phyloP scores from a whole-genome alignment of 2,888 invertebrate species.

The Acleris holmiana region DNA sequence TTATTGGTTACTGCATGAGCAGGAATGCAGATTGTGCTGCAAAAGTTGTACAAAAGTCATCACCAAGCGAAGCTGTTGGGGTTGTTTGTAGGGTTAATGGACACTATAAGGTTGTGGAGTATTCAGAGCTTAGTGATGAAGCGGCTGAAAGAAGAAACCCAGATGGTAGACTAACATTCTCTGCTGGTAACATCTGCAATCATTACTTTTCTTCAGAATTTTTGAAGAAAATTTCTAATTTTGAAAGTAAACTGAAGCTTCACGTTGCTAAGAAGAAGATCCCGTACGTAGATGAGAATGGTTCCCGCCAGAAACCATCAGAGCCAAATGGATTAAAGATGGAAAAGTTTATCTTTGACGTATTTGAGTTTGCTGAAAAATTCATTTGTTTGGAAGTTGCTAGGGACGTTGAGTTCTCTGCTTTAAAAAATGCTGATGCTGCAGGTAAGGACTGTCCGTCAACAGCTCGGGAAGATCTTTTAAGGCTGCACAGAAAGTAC shows the following conservation, averaged over 20 bases:
- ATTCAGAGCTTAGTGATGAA: slow-evolving; percentile 96
- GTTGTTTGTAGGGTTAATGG: slow-evolving; percentile 97
- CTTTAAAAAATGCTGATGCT: slow-evolving; percentile 96
- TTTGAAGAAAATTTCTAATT: slow-evolving; percentile 89
- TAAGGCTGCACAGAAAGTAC: slow-evolving; percentile 90
- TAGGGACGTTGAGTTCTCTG: slow-evolving; percentile 97
- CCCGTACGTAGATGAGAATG: slow-evolving; percentile 90
- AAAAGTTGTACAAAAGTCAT: slow-evolving; percentile 97
- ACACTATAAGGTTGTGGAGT: slow-evolving; percentile 96
- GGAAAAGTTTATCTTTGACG: slow-evolving; percentile 99
- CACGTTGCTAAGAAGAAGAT: slow-evolving; percentile 99
- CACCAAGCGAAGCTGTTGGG: slow-evolving; percentile 97
- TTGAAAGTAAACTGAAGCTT: slow-evolving; percentile 91
- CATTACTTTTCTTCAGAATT: slow-evolving; percentile 97
- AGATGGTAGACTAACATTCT: slow-evolving; percentile 94
- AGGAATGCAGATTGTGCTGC: slow-evolving; percentile 97
- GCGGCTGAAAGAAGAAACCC: slow-evolving; percentile 91
- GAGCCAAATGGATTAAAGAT: slow-evolving; percentile 98
- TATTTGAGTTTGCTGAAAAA: slow-evolving; percentile 95
- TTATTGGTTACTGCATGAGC: slow-evolving; percentile 96
- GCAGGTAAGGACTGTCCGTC: slow-evolving; percentile 95
- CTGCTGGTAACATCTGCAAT: slow-evolving; percentile 99
- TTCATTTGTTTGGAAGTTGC: slow-evolving; percentile 97
- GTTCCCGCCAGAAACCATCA: slow-evolving; percentile 89
- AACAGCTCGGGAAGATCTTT: slow-evolving; percentile 92